phyloP scores from a whole-genome alignment of 2,888 invertebrate genomes.

The Lamproptera curius region DNA sequence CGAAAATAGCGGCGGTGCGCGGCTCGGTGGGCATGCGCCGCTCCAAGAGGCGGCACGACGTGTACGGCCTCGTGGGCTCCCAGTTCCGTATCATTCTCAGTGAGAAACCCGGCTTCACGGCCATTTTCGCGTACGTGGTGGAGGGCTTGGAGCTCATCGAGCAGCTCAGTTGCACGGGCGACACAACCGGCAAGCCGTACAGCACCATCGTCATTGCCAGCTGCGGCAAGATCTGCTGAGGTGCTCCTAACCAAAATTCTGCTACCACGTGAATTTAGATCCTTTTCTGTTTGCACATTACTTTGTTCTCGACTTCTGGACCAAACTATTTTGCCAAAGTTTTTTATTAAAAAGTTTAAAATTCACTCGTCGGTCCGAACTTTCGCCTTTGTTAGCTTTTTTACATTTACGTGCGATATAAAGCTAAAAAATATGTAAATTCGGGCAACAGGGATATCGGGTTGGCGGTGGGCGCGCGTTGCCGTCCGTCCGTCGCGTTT shows the following conservation, averaged over 20 bases:
- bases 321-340: conserved; percentile 23
- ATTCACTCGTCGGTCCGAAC: conserved; percentile 28
- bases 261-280: neutral
- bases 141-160: conserved; percentile 89
- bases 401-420: too few relatives aligned
- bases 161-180: conserved; percentile 86
- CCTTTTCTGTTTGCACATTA: too few relatives aligned
- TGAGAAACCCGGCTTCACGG: conserved; percentile 90
- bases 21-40: conserved; percentile 90
- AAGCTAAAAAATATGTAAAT: too few relatives aligned
- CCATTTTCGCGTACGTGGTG: conserved; percentile 88
- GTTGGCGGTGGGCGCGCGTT: too few relatives aligned
- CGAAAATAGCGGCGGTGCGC: conserved; percentile 84
- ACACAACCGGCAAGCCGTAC: conserved; percentile 87
- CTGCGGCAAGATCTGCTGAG: conserved; percentile 82
- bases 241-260: conserved; percentile 1
- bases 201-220: conserved; percentile 84
- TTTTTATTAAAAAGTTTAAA: conserved; percentile 30
- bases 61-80: conserved; percentile 89
- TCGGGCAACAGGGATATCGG: too few relatives aligned
- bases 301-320: conserved; percentile 24
- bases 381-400: conserved; percentile 34
- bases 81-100: conserved; percentile 90
- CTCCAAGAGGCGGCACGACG: conserved; percentile 88
- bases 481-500: too few relatives aligned